These are phyloP conservation scores for Melieria crassipennis DNA, from an alignment of 2,888 invertebrate species.

Conservation along the genomic window DNA sequence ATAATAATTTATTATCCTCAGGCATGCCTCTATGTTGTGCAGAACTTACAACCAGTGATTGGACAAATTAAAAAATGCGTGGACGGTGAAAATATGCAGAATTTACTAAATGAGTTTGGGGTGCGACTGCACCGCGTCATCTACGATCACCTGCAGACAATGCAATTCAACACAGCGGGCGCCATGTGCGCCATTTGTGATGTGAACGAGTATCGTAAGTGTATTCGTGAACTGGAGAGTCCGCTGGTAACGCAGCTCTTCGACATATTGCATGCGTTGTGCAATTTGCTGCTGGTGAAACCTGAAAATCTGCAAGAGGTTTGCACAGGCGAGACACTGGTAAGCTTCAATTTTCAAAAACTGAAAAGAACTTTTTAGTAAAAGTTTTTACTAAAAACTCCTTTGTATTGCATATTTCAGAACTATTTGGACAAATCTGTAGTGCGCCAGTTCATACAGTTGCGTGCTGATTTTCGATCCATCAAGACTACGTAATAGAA, in stretches of 20 bases:
- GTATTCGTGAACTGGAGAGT: slow-evolving; percentile 78
- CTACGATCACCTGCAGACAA: slow-evolving; percentile 93
- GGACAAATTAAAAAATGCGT: slow-evolving; percentile 82
- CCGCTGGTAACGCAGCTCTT: slow-evolving; percentile 87
- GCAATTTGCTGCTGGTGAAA: slow-evolving; percentile 93
- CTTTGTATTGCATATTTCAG: slow-evolving; percentile 69
- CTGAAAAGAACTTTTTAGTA: neutral
- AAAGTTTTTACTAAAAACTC: neutral
- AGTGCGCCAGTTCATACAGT: slow-evolving; percentile 91
- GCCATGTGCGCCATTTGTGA: slow-evolving; percentile 99
- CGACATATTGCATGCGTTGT: slow-evolving; percentile 94
- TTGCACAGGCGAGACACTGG: slow-evolving; percentile 92
- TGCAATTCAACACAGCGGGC: slow-evolving; percentile 93
- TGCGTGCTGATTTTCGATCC: slow-evolving; percentile 91
- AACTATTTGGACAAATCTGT: slow-evolving; percentile 90
- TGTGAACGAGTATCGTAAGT: slow-evolving; percentile 95
- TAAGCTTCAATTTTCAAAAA: slow-evolving; percentile 66
- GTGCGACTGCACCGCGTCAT: slow-evolving; percentile 91
- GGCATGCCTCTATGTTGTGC: slow-evolving; percentile 87
- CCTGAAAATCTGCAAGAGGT: slow-evolving; percentile 97
- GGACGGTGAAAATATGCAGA: slow-evolving; percentile 92
- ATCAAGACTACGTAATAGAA: slow-evolving; percentile 72
- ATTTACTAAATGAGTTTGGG: slow-evolving; percentile 88
- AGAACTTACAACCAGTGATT: slow-evolving; percentile 81
- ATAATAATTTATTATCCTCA: slow-evolving; percentile 54